These are phyloP conservation scores for Parapristionchus giblindavisi DNA, from an alignment of 2,888 invertebrate genomes.

Conservation along the genomic window DNA sequence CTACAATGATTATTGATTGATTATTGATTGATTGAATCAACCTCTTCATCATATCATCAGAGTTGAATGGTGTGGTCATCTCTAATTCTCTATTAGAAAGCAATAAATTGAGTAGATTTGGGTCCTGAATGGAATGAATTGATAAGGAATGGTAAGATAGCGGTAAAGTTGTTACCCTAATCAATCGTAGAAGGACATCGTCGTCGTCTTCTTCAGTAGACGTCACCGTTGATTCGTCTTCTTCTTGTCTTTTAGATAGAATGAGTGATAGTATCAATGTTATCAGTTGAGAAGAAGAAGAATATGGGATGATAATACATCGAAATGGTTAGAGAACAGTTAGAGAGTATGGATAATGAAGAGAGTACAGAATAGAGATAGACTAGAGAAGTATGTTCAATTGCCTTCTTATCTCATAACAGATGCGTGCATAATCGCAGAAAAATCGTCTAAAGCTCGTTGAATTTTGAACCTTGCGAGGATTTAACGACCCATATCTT, in stretches of 20 bases:
- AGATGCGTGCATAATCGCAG: neutral
- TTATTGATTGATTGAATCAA: neutral
- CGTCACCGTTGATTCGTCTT: too few relatives aligned
- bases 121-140: neutral
- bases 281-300: neutral
- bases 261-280: too few relatives aligned
- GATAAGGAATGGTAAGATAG: neutral
- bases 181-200: too few relatives aligned
- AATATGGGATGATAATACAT: neutral
- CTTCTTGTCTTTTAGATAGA: too few relatives aligned
- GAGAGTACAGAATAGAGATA: neutral
- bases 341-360: neutral
- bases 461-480: constrained; percentile 25
- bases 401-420: too few relatives aligned
- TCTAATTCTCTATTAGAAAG: neutral
- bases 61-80: constrained; percentile 32
- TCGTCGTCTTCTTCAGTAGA: too few relatives aligned
- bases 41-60: constrained; percentile 37
- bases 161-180: too few relatives aligned
- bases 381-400: too few relatives aligned
- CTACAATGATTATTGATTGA: neutral
- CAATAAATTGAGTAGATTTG: neutral
- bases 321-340: constrained; percentile 10
- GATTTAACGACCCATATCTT: too few relatives aligned
- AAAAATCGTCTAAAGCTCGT: neutral